Evolutionary conservation across 1,140 invertebrate species (phyloP).

Genomic region (Pogonomyrmex barbatus): DNA sequence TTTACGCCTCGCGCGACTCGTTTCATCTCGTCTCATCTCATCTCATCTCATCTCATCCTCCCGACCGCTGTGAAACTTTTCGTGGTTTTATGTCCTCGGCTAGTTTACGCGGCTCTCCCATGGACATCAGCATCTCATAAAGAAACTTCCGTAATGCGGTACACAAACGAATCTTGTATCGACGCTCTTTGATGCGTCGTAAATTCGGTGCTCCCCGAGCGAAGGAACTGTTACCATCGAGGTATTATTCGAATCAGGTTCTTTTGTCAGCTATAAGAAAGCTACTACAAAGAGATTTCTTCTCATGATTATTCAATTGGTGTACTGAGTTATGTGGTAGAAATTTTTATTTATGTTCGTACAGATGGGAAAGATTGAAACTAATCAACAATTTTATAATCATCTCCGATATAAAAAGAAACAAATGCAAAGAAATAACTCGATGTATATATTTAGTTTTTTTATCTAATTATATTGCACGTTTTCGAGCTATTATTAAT

Average conservation of each 20-base stretch:
- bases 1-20: constrained; percentile 45
- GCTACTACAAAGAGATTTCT: neutral
- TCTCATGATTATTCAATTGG: neutral
- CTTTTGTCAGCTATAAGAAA: neutral
- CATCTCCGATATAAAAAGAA: neutral
- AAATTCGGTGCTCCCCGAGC: neutral
- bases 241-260: neutral
- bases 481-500: neutral
- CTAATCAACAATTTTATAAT: neutral
- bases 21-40: constrained; percentile 42
- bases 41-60: constrained; percentile 13
- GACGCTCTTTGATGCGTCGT: constrained; percentile 16
- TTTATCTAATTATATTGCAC: neutral
- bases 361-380: neutral
- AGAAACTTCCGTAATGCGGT: constrained; percentile 2
- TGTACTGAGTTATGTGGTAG: neutral
- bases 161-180: constrained; percentile 43
- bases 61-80: neutral
- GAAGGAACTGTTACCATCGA: neutral
- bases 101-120: constrained; percentile 25
- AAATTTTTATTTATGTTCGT: neutral
- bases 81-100: neutral
- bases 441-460: neutral
- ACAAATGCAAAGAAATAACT: neutral
- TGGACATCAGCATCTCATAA: constrained; percentile 44